These are phyloP conservation scores for Rhamphomyia laevipes DNA, from an alignment of 2,888 invertebrate species.

Conservation along the genomic window DNA sequence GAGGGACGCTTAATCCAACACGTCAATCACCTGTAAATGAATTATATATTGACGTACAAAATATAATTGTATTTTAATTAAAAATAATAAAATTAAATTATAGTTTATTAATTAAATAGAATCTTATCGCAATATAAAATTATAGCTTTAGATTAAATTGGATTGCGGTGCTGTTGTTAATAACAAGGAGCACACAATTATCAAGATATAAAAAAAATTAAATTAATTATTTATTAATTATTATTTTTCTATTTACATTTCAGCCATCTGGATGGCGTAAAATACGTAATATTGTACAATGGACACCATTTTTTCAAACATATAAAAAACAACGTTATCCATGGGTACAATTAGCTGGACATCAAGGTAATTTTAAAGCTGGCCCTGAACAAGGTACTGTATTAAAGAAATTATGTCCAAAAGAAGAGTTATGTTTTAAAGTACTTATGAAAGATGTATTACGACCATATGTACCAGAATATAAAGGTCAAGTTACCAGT, in stretches of 20 bases:
- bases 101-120: no score
- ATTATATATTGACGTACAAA: no score
- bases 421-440: conserved; percentile 81
- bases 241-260: conserved; percentile 27
- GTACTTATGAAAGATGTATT: conserved; percentile 73
- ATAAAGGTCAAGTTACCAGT: conserved; percentile 73
- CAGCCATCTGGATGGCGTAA: conserved; percentile 92
- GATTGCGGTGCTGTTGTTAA: no score
- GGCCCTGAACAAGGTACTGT: conserved; percentile 90
- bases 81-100: no score
- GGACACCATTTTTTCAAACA: conserved; percentile 95
- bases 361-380: conserved; percentile 90
- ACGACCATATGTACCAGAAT: conserved; percentile 84
- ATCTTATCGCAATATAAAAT: no score
- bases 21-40: no score
- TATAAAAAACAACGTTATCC: conserved; percentile 93
- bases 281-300: conserved; percentile 84
- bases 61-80: no score
- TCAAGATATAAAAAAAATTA: no score
- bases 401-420: conserved; percentile 79
- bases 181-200: no score
- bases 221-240: background rate
- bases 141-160: no score
- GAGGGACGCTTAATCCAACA: no score
- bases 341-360: conserved; percentile 93